Evolutionary conservation across 30 jellyfish, hydroid and myxozoan genomes (phyloP).

Genomic region (Chironex yamaguchii): DNA sequence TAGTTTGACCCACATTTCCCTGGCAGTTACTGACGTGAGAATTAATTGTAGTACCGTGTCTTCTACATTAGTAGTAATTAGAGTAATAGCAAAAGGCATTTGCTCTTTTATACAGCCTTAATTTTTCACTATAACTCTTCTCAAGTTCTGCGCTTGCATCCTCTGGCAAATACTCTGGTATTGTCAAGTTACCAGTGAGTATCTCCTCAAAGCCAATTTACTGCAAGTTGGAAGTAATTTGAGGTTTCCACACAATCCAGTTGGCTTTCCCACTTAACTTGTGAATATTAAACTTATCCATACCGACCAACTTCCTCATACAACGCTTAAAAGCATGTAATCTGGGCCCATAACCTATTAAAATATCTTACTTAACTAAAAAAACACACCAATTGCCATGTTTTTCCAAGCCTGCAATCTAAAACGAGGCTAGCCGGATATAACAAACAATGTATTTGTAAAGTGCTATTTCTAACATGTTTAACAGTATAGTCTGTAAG

Average conservation of each 20-base stretch:
- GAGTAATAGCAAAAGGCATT: constrained; percentile 55
- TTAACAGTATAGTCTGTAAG: too few relatives aligned
- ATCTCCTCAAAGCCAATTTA: constrained; percentile 44
- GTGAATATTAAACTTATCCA: constrained; percentile 45
- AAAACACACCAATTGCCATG: too few relatives aligned
- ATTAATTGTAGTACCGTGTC: constrained; percentile 29
- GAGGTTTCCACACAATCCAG: constrained; percentile 45
- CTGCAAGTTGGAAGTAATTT: constrained; percentile 47
- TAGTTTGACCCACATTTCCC: constrained; percentile 63
- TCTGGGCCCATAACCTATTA: too few relatives aligned
- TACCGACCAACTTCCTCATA: too few relatives aligned
- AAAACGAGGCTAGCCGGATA: too few relatives aligned
- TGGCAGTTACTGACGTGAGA: constrained; percentile 54
- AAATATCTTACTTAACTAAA: too few relatives aligned
- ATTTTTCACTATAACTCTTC: constrained; percentile 16
- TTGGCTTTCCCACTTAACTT: constrained; percentile 48
- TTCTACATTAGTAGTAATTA: constrained; percentile 32
- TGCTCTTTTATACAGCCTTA: constrained; percentile 47
- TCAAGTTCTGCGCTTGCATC: constrained; percentile 34
- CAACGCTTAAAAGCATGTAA: too few relatives aligned
- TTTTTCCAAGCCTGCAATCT: too few relatives aligned
- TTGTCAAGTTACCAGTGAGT: constrained; percentile 44
- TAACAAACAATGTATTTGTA: too few relatives aligned
- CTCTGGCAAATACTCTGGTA: constrained; percentile 33
- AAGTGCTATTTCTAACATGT: too few relatives aligned